These are phyloP conservation scores for Hiodon alosoides DNA, from an alignment of 2,113 vertebrate species.

Conservation along the genomic window DNA sequence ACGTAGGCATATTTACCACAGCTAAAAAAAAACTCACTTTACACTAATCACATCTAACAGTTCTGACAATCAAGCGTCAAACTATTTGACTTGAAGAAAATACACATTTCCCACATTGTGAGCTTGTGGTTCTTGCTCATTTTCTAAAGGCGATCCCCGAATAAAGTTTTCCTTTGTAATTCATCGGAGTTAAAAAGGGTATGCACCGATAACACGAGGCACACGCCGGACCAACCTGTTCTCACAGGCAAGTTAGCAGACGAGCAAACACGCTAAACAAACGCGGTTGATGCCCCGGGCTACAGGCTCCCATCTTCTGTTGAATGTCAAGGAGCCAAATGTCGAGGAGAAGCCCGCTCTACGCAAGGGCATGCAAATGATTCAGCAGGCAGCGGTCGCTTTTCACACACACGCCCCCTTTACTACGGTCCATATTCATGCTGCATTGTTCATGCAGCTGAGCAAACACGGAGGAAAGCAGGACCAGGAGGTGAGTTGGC, in stretches of 20 bases:
- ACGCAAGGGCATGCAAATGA: neutral
- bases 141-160: neutral
- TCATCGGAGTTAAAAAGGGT: too few relatives aligned
- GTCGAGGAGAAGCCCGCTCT: neutral
- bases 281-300: neutral
- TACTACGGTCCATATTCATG: too few relatives aligned
- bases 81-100: too few relatives aligned
- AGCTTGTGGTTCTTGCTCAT: neutral
- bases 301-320: neutral
- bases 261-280: slow-evolving; percentile 1
- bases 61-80: too few relatives aligned
- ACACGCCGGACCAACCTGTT: neutral
- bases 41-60: too few relatives aligned
- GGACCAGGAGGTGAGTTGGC: too few relatives aligned
- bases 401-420: too few relatives aligned
- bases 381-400: neutral
- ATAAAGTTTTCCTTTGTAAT: neutral
- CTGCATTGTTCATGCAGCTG: too few relatives aligned
- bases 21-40: too few relatives aligned
- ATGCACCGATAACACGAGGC: neutral
- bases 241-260: neutral
- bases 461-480: too few relatives aligned
- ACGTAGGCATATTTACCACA: too few relatives aligned
- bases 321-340: neutral
- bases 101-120: neutral